Evolutionary conservation across 2,888 invertebrate genomes (phyloP).

Genomic region (Sepioteuthis lessoniana): DNA sequence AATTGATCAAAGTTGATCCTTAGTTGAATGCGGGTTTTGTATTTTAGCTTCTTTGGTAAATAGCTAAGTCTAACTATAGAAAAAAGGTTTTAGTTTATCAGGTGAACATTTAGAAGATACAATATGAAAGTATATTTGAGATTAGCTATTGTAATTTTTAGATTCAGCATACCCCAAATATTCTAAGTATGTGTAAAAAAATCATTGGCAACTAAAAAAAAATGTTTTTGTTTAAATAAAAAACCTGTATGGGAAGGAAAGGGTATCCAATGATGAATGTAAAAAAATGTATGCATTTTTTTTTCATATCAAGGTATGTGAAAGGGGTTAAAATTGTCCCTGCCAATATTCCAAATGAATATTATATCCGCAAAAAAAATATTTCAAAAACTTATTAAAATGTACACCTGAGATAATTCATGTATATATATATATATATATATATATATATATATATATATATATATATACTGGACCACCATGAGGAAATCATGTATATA

Average conservation of each 20-base stretch:
- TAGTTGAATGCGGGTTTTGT: no score
- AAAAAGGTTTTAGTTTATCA: no score
- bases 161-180: no score
- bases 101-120: no score
- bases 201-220: no score
- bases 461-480: slow-evolving; percentile 4
- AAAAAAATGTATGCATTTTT: background rate
- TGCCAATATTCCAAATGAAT: background rate
- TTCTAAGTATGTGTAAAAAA: no score
- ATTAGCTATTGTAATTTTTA: no score
- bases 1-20: no score
- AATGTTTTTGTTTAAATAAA: background rate
- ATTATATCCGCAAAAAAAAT: background rate
- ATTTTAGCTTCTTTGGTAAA: no score
- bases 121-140: no score
- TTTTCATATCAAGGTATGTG: background rate
- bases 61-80: no score
- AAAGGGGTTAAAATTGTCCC: background rate
- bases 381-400: background rate
- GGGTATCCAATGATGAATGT: background rate
- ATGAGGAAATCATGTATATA: background rate
- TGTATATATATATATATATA: slow-evolving; percentile 33
- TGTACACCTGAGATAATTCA: background rate
- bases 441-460: background rate
- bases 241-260: background rate